Evolutionary conservation across 2,113 vertebrate genomes (phyloP).

Genomic region (Tyto alba): DNA sequence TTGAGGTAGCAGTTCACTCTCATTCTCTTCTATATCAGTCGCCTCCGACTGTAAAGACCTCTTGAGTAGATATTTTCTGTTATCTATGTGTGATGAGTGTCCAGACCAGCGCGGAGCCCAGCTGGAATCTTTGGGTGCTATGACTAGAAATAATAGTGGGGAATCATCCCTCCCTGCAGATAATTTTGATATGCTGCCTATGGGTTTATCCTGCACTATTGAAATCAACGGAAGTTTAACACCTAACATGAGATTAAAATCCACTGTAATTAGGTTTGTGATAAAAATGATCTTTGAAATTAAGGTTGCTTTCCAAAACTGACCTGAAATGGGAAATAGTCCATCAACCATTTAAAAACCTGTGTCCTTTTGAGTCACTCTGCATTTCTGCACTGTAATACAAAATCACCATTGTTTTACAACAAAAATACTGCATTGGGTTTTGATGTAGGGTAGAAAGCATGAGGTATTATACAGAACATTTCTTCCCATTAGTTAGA

Average conservation of each 20-base stretch:
- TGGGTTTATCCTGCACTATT: neutral
- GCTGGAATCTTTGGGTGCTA: neutral
- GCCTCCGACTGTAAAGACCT: neutral
- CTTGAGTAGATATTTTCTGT: neutral
- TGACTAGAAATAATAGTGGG: neutral
- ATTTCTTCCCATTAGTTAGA: neutral
- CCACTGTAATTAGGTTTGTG: neutral
- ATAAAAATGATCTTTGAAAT: slow-evolving; percentile 3
- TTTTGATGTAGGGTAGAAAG: neutral
- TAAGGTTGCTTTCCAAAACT: neutral
- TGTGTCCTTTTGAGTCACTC: neutral
- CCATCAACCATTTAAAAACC: neutral
- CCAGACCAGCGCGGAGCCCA: neutral
- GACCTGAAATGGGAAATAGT: neutral
- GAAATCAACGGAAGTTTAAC: neutral
- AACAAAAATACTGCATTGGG: fast-evolving
- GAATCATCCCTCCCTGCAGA: neutral
- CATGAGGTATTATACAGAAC: neutral
- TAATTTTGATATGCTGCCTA: neutral
- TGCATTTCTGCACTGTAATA: neutral
- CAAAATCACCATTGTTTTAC: neutral
- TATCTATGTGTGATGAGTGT: neutral
- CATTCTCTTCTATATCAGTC: neutral
- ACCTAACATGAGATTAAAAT: neutral
- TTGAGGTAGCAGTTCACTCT: neutral